Percentiles rank a stretch among this genome's conserved stretches.
Conservation (phyloP, 2,113 vertebrate genomes). For the Eudyptes chrysolophus region DNA sequence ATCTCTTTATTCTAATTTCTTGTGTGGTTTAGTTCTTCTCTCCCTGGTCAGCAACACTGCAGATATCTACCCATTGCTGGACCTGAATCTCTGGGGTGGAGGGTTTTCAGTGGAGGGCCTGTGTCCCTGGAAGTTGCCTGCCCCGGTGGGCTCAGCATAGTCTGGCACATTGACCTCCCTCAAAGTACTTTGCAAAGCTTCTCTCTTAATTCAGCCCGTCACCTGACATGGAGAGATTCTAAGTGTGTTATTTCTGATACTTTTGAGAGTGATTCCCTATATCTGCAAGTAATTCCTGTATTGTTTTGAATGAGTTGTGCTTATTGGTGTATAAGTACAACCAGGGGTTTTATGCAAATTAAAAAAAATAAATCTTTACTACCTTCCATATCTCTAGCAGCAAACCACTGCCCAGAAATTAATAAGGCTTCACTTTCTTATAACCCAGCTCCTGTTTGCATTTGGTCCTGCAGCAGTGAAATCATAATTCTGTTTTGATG, state of each 20-base stretch:
- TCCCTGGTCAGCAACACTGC: neutral
- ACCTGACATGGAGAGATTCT: neutral
- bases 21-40: neutral
- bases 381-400: neutral
- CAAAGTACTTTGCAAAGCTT: neutral
- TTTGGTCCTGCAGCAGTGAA: conserved; percentile 25
- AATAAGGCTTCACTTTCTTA: conserved; percentile 16
- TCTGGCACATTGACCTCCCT: neutral
- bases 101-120: neutral
- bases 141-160: neutral
- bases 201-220: neutral
- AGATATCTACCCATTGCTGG: neutral
- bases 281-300: neutral
- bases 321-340: neutral
- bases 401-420: conserved; percentile 8
- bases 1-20: neutral
- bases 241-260: neutral
- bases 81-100: neutral
- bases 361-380: neutral
- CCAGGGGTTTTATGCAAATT: neutral
- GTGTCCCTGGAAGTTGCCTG: neutral
- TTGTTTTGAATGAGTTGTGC: neutral
- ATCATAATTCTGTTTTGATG: conserved; percentile 51
- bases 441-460: neutral
- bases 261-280: neutral